Conservation (phyloP, 2,888 invertebrate genomes). For the Willowsia nigromaculata region DNA sequence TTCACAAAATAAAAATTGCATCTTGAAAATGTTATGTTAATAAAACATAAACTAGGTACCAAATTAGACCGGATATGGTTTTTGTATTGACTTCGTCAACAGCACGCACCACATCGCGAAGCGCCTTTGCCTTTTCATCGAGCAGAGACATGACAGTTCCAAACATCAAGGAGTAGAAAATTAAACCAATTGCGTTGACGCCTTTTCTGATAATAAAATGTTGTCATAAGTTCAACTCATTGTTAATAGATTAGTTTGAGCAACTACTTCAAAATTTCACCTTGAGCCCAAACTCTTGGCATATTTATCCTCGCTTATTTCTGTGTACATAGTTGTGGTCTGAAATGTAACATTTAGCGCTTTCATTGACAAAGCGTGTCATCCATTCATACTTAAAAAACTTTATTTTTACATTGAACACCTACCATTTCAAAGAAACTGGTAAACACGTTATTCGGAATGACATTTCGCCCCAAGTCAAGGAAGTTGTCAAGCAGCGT, state of each 20-base stretch:
- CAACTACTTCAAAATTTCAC: slow-evolving; percentile 30
- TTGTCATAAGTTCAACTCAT: not conserved
- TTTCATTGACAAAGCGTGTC: too few species aligned
- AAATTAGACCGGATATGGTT: slow-evolving; percentile 96
- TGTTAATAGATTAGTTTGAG: not conserved
- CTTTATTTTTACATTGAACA: not conserved
- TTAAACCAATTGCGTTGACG: slow-evolving; percentile 91
- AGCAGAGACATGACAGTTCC: slow-evolving; percentile 92
- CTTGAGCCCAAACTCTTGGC: slow-evolving; percentile 49
- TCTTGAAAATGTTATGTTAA: too few species aligned
- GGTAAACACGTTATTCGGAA: slow-evolving; percentile 76
- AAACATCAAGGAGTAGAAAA: slow-evolving; percentile 93
- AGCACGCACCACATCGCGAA: slow-evolving; percentile 90
- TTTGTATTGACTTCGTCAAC: slow-evolving; percentile 94
- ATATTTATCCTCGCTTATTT: not conserved
- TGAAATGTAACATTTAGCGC: too few species aligned
- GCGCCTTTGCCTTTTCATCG: slow-evolving; percentile 87
- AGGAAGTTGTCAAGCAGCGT: slow-evolving; percentile 89
- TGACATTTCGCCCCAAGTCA: slow-evolving; percentile 90
- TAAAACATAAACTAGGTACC: slow-evolving; percentile 81
- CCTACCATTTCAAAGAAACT: slow-evolving; percentile 76
- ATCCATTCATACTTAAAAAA: not conserved
- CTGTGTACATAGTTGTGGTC: slow-evolving; percentile 66
- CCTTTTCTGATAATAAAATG: slow-evolving; percentile 80
- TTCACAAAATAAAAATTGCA: not conserved